Evolutionary conservation across 2,113 vertebrate genomes (phyloP).

Genomic region (Calyptommatus sinebrachiatus): DNA sequence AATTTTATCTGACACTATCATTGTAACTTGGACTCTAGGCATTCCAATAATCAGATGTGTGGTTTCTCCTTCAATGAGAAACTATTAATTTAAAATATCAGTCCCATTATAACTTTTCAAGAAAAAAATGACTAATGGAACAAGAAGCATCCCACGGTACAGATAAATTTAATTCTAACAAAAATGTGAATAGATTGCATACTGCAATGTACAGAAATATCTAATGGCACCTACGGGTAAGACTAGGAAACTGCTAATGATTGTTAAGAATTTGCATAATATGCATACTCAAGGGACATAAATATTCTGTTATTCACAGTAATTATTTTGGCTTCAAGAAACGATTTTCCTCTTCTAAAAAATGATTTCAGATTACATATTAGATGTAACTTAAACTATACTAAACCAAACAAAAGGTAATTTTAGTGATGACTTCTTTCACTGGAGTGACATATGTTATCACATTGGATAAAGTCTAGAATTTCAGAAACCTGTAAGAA

Average conservation of each 20-base stretch:
- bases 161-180: slow-evolving; percentile 34
- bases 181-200: slow-evolving; percentile 37
- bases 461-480: neutral
- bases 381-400: neutral
- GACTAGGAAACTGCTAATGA: slow-evolving; percentile 38
- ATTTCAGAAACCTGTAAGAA: too few relatives aligned
- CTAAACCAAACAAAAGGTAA: neutral
- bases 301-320: slow-evolving; percentile 21
- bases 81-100: slow-evolving; percentile 28
- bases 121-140: slow-evolving; percentile 25
- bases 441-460: neutral
- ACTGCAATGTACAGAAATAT: slow-evolving; percentile 35
- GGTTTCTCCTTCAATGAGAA: slow-evolving; percentile 26
- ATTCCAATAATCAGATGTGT: neutral
- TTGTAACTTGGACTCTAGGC: slow-evolving; percentile 7
- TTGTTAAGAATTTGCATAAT: slow-evolving; percentile 44
- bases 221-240: slow-evolving; percentile 38
- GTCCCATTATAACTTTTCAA: slow-evolving; percentile 23
- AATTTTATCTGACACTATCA: neutral
- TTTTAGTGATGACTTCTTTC: neutral
- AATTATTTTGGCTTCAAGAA: slow-evolving; percentile 34
- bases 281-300: slow-evolving; percentile 30
- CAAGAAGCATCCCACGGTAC: slow-evolving; percentile 20
- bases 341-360: neutral
- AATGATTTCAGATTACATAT: neutral